A percentile compares a stretch with the other conserved stretches of the same genome.
Conservation (phyloP, 2,888 invertebrate genomes). For the Cerastoderma edule region DNA sequence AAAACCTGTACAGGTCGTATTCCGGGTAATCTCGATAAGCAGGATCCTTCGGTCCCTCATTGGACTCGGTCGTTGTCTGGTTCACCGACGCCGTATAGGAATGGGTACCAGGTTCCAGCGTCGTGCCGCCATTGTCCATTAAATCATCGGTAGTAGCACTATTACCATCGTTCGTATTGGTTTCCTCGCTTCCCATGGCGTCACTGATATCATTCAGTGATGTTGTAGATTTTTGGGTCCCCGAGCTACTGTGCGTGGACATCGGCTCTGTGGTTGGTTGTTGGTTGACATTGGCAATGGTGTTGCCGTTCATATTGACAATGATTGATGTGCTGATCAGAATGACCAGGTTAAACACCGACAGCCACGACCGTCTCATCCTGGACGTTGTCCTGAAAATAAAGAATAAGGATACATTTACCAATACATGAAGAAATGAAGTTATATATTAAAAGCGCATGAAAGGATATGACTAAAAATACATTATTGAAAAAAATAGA, state of each 20-base stretch:
- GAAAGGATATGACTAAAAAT: background rate
- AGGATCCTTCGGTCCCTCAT: background rate
- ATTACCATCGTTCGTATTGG: too few species aligned
- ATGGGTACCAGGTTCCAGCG: too few species aligned
- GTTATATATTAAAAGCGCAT: background rate
- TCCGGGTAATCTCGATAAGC: slow-evolving; percentile 2
- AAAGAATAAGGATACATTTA: background rate
- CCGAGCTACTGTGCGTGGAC: too few species aligned
- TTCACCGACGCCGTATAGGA: too few species aligned
- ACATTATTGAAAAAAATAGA: too few species aligned
- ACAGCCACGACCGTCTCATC: slow-evolving; percentile 6
- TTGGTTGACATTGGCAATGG: background rate
- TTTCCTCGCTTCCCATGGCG: too few species aligned
- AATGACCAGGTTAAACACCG: slow-evolving; percentile 10
- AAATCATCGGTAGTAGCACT: too few species aligned
- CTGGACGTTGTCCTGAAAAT: background rate
- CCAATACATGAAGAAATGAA: background rate
- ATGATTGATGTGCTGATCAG: slow-evolving; percentile 4
- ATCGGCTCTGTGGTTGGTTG: background rate
- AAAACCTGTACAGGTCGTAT: slow-evolving; percentile 10
- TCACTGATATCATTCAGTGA: too few species aligned
- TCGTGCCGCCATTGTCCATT: too few species aligned
- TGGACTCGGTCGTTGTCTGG: too few species aligned
- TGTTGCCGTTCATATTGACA: slow-evolving; percentile 14
- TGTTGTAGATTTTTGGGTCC: too few species aligned